phyloP scores from a whole-genome alignment of 2,113 vertebrate genomes.

The Sprattus sprattus region DNA sequence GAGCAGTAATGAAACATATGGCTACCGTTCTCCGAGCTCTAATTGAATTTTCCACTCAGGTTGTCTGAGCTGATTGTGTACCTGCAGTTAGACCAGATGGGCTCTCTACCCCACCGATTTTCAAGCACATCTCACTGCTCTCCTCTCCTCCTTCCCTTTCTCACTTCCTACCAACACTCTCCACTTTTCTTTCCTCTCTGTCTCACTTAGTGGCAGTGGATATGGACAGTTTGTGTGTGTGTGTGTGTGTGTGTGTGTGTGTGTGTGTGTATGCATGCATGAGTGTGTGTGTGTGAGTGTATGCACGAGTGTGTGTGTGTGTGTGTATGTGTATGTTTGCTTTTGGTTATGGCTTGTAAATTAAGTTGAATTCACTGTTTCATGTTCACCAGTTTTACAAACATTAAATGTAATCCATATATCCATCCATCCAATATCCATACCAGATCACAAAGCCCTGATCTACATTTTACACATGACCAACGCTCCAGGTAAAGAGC shows the following conservation, averaged over 20 bases:
- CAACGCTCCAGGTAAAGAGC: too few relatives aligned
- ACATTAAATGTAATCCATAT: too few relatives aligned
- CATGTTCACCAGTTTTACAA: too few relatives aligned
- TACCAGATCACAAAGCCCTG: too few relatives aligned
- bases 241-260: neutral
- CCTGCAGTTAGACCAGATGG: slow-evolving; percentile 36
- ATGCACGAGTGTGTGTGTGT: neutral
- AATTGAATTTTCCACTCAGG: slow-evolving; percentile 33
- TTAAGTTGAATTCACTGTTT: too few relatives aligned
- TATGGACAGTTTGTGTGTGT: neutral
- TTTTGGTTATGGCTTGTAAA: neutral
- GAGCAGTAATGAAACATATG: slow-evolving; percentile 24
- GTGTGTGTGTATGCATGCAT: neutral
- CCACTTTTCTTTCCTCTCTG: neutral
- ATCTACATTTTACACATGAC: too few relatives aligned
- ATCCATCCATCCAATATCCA: too few relatives aligned
- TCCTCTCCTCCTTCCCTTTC: neutral
- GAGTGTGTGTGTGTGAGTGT: neutral
- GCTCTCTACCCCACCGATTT: slow-evolving; percentile 16
- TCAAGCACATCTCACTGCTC: neutral
- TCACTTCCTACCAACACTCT: too few relatives aligned
- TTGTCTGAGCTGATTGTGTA: slow-evolving; percentile 24
- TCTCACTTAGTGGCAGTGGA: neutral
- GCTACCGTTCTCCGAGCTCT: slow-evolving; percentile 19
- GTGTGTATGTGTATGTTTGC: neutral